Evolutionary conservation across 2,113 vertebrate genomes (phyloP), one percentile per base, ranked within the genome.

Genomic region (Gopherus flavomarginatus): DNA sequence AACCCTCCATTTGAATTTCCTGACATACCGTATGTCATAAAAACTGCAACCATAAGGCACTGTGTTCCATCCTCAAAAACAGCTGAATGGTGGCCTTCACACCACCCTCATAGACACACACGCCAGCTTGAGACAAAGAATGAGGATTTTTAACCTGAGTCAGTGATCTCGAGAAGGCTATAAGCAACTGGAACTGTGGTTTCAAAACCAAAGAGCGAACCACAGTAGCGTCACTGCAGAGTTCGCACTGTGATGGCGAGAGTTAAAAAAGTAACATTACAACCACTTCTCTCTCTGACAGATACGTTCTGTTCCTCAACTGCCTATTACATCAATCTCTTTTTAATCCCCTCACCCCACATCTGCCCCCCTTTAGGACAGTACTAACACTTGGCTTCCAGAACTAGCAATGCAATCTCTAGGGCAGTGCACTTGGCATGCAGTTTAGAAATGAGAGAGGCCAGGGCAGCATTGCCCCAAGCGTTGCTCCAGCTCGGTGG

Each of bases 391-490:
- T 24, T 75, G 72, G 72, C 21, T 75, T 11, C 72, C 72, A 42
- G 72, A 75, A 42, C 38, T 11, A 44, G n/a, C 5, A 16, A 75
- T 65, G 31, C 62, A 75, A 5, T 42, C 21, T 26, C n/a, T 22
- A 44, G 21, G 42, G 72, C 72, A 75, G 22, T 42, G 72, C 38
- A 75, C 72, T 75, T 75, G 11, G 38, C 72, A 42, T 75, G 11
- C 72, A 44, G 47, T 85, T 56, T 80, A 75, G 54, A 96, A 89
- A 38, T 3, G 35, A 94, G 85, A 49, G 82, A 59, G 5, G n/a
- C 72, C 52, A 90, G 31, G 22, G 53, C 52, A 94, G 87, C 44
- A 38, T 0, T 0, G 22, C 44, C 62, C 4, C 8, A 8, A 65
- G 17, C 4, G 4, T 69, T 21, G 35, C 8, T n/a, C 35, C 6